Conservation (phyloP, 2,113 vertebrate species). For the Dicerorhinus sumatrensis region DNA sequence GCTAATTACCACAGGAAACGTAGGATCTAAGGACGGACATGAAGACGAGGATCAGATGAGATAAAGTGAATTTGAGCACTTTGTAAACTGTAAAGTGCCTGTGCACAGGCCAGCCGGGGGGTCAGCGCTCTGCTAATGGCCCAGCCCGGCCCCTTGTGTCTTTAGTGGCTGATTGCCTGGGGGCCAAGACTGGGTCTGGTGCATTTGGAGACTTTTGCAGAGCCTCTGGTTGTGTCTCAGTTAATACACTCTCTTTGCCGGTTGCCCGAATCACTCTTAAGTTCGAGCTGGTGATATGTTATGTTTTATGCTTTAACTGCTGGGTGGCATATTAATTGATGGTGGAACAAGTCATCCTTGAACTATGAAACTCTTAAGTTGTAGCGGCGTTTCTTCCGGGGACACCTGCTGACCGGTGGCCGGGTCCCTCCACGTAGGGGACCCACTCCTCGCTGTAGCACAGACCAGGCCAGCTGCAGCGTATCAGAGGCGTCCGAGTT, state of each 20-base stretch:
- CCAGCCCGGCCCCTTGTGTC: not conserved
- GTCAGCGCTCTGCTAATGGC: not conserved
- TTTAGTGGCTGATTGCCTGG: not conserved
- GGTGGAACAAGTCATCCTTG: not conserved
- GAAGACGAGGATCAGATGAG: rapidly evolving
- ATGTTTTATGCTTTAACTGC: no score
- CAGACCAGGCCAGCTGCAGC: not conserved
- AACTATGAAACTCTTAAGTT: rapidly evolving
- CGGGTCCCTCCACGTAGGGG: not conserved
- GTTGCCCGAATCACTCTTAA: rapidly evolving
- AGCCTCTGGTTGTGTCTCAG: not conserved
- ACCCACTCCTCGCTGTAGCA: rapidly evolving
- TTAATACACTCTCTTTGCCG: rapidly evolving
- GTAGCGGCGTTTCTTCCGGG: rapidly evolving
- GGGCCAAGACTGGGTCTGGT: not conserved
- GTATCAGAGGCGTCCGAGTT: not conserved
- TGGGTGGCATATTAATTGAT: rapidly evolving
- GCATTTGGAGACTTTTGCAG: rapidly evolving
- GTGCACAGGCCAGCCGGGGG: rapidly evolving
- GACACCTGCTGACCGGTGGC: no score
- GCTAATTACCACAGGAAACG: not conserved
- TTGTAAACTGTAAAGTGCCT: not conserved
- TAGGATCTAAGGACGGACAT: rapidly evolving
- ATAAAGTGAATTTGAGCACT: not conserved
- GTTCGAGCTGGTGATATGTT: not conserved